Percentiles rank a stretch among this genome's conserved stretches.
Evolutionary conservation across 2,888 invertebrate species (phyloP).

Genomic region (Mythimna albipuncta): DNA sequence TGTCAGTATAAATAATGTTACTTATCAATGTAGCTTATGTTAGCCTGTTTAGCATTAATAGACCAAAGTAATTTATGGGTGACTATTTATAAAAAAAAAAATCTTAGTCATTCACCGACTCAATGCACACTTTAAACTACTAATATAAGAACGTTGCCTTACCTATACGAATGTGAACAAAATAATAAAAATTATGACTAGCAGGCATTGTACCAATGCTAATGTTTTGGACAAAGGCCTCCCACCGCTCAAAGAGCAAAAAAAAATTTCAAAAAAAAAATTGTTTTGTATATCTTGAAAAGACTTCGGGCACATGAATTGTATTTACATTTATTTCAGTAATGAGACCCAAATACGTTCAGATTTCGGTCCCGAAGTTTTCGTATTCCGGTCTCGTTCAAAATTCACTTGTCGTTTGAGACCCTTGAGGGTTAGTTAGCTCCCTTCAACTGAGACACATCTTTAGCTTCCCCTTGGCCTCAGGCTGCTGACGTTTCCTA

Average conservation of each 20-base stretch:
- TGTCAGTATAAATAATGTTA: conserved; percentile 12
- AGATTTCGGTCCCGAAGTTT: conserved; percentile 16
- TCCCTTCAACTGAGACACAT: conserved; percentile 21
- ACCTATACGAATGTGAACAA: too few relatives aligned
- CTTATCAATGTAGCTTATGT: not conserved
- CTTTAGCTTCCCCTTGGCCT: not conserved
- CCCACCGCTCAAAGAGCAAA: too few relatives aligned
- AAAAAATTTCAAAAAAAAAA: too few relatives aligned
- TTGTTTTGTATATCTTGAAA: too few relatives aligned
- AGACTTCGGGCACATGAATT: not conserved
- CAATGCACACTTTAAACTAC: too few relatives aligned
- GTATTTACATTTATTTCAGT: conserved; percentile 1
- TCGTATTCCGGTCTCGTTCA: conserved; percentile 45
- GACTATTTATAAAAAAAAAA: not conserved
- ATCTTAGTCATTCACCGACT: not conserved
- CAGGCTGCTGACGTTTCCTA: not conserved
- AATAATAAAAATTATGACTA: too few relatives aligned
- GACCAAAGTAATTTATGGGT: conserved; percentile 1
- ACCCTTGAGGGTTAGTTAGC: conserved; percentile 19
- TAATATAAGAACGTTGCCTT: too few relatives aligned
- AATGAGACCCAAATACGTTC: conserved; percentile 2
- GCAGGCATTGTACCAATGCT: too few relatives aligned
- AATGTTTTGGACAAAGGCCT: too few relatives aligned
- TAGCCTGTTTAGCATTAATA: conserved; percentile 6
- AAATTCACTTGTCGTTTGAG: conserved; percentile 36